phyloP scores from a whole-genome alignment of 2,113 vertebrate species.

The Carettochelys insculpta region DNA sequence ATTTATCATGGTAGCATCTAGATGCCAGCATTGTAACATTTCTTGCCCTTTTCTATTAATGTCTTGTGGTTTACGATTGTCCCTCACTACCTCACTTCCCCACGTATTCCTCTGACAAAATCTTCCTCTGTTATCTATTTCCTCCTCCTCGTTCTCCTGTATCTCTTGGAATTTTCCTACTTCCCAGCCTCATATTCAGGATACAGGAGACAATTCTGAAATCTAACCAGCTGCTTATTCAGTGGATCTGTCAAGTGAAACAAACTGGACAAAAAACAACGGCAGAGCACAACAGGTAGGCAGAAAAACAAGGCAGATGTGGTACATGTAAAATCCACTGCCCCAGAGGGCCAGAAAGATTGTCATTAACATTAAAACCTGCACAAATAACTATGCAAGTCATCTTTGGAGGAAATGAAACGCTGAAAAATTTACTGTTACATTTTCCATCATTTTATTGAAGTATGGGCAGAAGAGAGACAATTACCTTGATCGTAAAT shows the following conservation, averaged over 20 bases:
- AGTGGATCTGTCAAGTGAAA: not conserved
- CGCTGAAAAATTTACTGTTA: not conserved
- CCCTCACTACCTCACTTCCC: not conserved
- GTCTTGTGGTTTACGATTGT: not conserved
- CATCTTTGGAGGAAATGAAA: not conserved
- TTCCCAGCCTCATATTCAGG: fast-evolving
- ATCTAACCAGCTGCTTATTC: not conserved
- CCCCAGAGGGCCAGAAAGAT: not conserved
- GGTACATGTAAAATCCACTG: not conserved
- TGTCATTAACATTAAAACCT: not conserved
- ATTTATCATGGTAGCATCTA: not conserved
- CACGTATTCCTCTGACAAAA: not conserved
- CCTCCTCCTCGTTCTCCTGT: not conserved
- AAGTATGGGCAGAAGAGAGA: not conserved
- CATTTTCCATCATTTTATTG: conserved; percentile 8
- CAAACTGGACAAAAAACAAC: fast-evolving
- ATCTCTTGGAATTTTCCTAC: not conserved
- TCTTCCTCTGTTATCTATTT: not conserved
- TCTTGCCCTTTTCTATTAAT: not conserved
- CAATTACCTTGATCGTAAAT: not conserved
- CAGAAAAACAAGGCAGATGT: not conserved
- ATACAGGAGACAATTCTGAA: not conserved
- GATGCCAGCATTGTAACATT: not conserved
- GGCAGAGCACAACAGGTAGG: not conserved
- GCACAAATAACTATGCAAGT: not conserved